Evolutionary conservation across 2,797 vertebrate species (phyloP).

Genomic region (Neosilurus hyrtlii): DNA sequence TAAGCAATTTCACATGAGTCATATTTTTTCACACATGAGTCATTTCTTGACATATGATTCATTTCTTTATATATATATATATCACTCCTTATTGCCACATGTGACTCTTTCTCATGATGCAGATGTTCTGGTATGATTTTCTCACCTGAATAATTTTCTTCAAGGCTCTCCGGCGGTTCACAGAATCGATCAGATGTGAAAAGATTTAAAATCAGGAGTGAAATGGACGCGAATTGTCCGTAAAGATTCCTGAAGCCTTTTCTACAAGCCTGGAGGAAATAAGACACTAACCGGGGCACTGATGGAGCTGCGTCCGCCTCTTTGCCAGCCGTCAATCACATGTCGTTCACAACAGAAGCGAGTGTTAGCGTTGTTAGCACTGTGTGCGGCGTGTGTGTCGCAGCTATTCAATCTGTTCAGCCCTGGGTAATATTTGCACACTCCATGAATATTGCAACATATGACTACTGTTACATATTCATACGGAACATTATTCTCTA

Average conservation of each 20-base stretch:
- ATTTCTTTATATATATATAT: not conserved
- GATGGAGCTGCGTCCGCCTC: not conserved
- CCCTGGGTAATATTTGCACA: slow-evolving; percentile 36
- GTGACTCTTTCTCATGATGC: not conserved
- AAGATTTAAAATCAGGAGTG: not conserved
- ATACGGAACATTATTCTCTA: slow-evolving; percentile 45
- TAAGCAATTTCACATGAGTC: no score
- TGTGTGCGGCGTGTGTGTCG: slow-evolving; percentile 3
- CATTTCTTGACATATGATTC: not conserved
- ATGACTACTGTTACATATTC: slow-evolving; percentile 45
- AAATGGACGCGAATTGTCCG: not conserved
- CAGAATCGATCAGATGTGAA: not conserved
- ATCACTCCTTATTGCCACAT: no score
- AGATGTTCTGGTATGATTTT: not conserved
- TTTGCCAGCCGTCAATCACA: not conserved
- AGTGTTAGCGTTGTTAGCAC: slow-evolving; percentile 11
- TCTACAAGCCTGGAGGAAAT: not conserved
- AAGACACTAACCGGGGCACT: not conserved
- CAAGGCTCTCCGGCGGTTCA: not conserved
- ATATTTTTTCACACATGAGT: not conserved
- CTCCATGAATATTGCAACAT: slow-evolving; percentile 44
- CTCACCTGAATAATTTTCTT: not conserved
- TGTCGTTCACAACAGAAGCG: not conserved
- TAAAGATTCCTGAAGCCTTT: no score
- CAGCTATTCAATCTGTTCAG: slow-evolving; percentile 22